These are phyloP conservation scores for Myripristis jacobus DNA, from an alignment of 2,797 vertebrate genomes.

Conservation along the genomic window DNA sequence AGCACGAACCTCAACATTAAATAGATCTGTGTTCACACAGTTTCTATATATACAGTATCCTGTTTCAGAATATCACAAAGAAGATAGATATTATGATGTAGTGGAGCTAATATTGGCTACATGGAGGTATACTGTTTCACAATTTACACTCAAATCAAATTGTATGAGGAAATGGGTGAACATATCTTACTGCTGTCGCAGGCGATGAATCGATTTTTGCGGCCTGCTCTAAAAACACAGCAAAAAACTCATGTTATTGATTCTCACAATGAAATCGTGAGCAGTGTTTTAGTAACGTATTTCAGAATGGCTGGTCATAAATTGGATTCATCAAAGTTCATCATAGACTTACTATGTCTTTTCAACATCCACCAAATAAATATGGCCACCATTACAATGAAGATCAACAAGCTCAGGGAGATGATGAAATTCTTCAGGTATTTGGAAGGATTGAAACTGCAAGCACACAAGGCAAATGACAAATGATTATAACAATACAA, in stretches of 20 bases:
- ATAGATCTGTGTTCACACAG: too few relatives aligned
- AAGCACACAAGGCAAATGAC: conserved; percentile 4
- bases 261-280: neutral
- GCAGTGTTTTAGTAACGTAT: neutral
- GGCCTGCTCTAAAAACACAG: conserved; percentile 29
- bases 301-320: neutral
- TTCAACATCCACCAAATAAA: conserved; percentile 46
- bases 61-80: too few relatives aligned
- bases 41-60: neutral
- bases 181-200: conserved; percentile 16
- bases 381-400: conserved; percentile 22
- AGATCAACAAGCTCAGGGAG: conserved; percentile 47
- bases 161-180: neutral
- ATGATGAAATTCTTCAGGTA: conserved; percentile 19
- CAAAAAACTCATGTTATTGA: neutral
- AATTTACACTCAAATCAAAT: neutral
- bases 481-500: neutral
- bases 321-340: neutral
- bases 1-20: neutral
- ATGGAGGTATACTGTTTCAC: neutral
- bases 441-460: neutral
- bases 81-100: too few relatives aligned
- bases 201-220: conserved; percentile 4
- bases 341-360: conserved; percentile 42
- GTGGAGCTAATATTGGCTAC: neutral